A percentile compares a stretch with the other conserved stretches of the same genome.
phyloP scores from a whole-genome alignment of 1,140 invertebrate genomes.

The Pachypsylla venusta region DNA sequence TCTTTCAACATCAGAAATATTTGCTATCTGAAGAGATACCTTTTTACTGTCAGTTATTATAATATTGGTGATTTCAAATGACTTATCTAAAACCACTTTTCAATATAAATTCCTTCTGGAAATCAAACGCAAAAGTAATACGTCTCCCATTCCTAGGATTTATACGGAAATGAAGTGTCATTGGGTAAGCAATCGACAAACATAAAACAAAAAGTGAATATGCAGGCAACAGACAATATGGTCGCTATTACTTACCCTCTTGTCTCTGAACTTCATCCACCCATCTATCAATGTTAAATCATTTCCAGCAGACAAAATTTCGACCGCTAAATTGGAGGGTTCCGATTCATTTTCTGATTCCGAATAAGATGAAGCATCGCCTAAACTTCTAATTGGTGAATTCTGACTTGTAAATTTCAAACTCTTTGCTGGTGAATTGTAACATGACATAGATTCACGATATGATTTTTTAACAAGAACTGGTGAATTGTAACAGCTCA shows the following conservation, averaged over 20 bases:
- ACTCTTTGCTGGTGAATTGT: neutral
- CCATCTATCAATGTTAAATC: constrained; percentile 1
- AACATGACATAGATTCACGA: neutral
- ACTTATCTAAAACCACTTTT: too few species aligned
- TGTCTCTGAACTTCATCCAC: constrained; percentile 6
- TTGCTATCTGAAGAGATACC: too few species aligned
- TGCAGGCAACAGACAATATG: too few species aligned
- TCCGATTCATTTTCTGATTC: constrained; percentile 7
- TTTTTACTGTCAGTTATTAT: too few species aligned
- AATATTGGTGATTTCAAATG: too few species aligned
- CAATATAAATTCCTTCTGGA: too few species aligned
- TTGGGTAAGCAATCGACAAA: too few species aligned
- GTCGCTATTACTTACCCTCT: constrained; percentile 4
- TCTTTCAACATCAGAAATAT: too few species aligned
- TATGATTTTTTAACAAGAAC: neutral
- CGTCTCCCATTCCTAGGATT: too few species aligned
- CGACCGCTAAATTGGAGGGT: neutral
- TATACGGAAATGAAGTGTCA: too few species aligned
- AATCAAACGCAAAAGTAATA: too few species aligned
- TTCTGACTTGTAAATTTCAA: neutral
- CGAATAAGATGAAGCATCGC: neutral
- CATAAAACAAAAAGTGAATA: too few species aligned
- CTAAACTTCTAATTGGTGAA: neutral
- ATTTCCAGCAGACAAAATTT: neutral
- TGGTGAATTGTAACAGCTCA: neutral